phyloP scores from a whole-genome alignment of 2,888 invertebrate species.

The Embidobia sp. region DNA sequence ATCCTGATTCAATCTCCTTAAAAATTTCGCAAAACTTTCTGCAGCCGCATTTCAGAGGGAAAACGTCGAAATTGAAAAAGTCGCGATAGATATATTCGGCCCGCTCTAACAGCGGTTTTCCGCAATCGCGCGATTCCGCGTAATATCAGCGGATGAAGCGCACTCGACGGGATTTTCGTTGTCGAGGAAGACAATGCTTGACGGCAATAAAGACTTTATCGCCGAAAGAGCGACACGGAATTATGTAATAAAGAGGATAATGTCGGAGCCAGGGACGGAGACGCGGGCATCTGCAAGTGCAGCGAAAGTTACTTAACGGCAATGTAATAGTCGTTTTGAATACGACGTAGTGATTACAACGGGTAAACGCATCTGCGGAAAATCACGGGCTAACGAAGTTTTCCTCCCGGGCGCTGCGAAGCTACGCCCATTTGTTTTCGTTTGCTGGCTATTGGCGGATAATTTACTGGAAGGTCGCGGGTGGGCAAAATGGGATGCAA shows the following conservation, averaged over 20 bases:
- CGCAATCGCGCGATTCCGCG: conserved; percentile 29
- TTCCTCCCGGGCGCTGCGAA: not conserved
- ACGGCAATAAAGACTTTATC: conserved; percentile 58
- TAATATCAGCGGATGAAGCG: conserved; percentile 36
- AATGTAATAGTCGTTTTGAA: conserved; percentile 45
- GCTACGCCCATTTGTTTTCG: conserved; percentile 11
- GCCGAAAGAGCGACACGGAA: conserved; percentile 43
- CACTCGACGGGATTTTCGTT: conserved; percentile 51
- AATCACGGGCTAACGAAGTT: conserved; percentile 37
- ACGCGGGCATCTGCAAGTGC: conserved; percentile 36
- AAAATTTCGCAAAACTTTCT: too few relatives aligned
- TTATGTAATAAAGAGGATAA: conserved; percentile 59
- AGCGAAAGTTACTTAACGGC: conserved; percentile 52
- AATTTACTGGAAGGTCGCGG: too few relatives aligned
- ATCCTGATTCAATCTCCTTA: too few relatives aligned
- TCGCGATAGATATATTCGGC: too few relatives aligned
- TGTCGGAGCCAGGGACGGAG: conserved; percentile 11
- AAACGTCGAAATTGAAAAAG: too few relatives aligned
- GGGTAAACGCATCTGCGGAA: conserved; percentile 15
- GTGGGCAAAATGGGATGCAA: too few relatives aligned
- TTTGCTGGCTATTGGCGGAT: too few relatives aligned
- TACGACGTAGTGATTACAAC: conserved; percentile 44
- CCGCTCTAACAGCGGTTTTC: conserved; percentile 27
- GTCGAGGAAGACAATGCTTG: conserved; percentile 48
- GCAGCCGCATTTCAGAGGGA: too few relatives aligned